Evolutionary conservation across 2,888 invertebrate genomes (phyloP), one percentile per base, ranked within the genome.

Genomic region (Drosophila pegasa): DNA sequence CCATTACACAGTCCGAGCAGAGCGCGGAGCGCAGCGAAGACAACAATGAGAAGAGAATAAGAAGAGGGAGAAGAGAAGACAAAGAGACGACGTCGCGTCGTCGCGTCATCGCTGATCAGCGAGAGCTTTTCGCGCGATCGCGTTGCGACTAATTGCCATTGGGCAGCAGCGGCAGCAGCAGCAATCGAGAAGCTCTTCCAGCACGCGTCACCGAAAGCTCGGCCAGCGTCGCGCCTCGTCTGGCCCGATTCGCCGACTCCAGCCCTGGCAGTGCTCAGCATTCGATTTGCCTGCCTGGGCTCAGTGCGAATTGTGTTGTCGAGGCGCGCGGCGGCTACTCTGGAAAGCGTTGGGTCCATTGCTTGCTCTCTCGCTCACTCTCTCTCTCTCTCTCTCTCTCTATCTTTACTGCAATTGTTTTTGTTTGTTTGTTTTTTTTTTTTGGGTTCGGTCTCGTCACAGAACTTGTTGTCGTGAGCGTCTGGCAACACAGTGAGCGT

Each of bases 251-350:
- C 22, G 22, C 16, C 60, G 31, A 16, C 31, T 64, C 50, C 64
- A 60, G 58, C 29, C 43, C 37, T 47, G 40, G 31, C 22, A 47
- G 25, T 14, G 22, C 9, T 58, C 52, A 48, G 52, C 62, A 57
- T 54, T 60, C 52, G 57, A 63, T 62, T 77, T 52, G 54, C 33
- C 18, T 33, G 59, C 33, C 33, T 33, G 61, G 52, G 54, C 65
- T 78, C 86, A 83, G 83, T 83, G 74, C 80, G 74, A 85, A 76
- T 78, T 78, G 50, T 57, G 73, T 66, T 72, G 70, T 68, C 74
- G 71, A 62, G 52, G 37, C 64, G 73, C 35, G 76, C 60, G 74
- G 72, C 66, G 72, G 70, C 47, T 38, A 22, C 25, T 29, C 60
- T 55, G 66, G 41, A 27, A 40, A 43, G 2, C 37, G 25, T 38